These are phyloP conservation scores for Papilio polytes DNA, from an alignment of 1,140 invertebrate genomes.

Conservation along the genomic window DNA sequence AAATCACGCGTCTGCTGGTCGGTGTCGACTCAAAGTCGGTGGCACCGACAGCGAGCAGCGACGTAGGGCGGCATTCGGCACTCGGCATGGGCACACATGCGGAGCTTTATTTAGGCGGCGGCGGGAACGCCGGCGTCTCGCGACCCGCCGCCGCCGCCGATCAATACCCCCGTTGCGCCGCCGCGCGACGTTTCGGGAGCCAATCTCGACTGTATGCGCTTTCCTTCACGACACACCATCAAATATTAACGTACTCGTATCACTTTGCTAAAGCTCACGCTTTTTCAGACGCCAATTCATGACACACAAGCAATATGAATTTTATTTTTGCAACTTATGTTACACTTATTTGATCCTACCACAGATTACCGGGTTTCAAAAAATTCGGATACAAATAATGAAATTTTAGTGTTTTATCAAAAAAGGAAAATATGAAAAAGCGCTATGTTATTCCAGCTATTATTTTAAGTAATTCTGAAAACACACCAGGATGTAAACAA, in stretches of 20 bases:
- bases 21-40: slow-evolving; percentile 36
- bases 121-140: slow-evolving; percentile 78
- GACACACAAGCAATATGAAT: slow-evolving; percentile 1
- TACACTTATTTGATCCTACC: neutral
- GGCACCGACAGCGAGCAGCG: slow-evolving; percentile 54
- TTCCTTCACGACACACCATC: slow-evolving; percentile 76
- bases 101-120: slow-evolving; percentile 82
- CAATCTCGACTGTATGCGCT: slow-evolving; percentile 76
- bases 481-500: slow-evolving; percentile 62
- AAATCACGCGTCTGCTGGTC: slow-evolving; percentile 45
- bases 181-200: slow-evolving; percentile 71
- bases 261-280: slow-evolving; percentile 67
- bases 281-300: slow-evolving; percentile 48
- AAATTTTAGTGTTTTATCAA: neutral
- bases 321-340: neutral
- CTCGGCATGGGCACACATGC: slow-evolving; percentile 70
- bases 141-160: slow-evolving; percentile 73
- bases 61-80: slow-evolving; percentile 64
- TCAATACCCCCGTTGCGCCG: slow-evolving; percentile 81
- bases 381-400: neutral
- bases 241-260: slow-evolving; percentile 81
- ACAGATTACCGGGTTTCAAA: neutral
- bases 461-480: slow-evolving; percentile 36
- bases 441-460: neutral
- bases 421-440: neutral